phyloP scores from a whole-genome alignment of 1,140 invertebrate species.

The Pollicipes pollicipes region DNA sequence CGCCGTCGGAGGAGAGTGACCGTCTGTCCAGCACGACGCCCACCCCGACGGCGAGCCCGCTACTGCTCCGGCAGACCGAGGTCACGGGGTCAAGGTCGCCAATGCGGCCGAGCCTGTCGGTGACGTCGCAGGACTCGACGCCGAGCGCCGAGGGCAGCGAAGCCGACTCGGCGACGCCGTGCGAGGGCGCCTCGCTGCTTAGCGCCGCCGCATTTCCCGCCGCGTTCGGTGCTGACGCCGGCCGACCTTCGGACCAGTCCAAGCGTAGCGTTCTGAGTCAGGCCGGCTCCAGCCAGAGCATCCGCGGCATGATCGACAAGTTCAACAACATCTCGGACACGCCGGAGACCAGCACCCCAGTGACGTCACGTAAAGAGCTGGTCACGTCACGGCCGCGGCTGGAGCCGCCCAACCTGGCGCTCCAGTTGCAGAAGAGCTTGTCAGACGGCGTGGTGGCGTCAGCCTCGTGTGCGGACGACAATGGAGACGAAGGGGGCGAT shows the following conservation, averaged over 20 bases:
- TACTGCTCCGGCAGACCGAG: neutral
- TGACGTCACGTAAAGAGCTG: neutral
- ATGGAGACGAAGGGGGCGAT: neutral
- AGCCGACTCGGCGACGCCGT: neutral
- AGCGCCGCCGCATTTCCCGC: no score
- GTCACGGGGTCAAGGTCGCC: no score
- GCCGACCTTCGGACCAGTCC: neutral
- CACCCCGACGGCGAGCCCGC: neutral
- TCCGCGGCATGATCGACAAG: neutral
- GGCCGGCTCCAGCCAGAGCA: neutral
- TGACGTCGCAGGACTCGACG: neutral
- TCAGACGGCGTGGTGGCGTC: neutral
- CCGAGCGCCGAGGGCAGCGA: neutral
- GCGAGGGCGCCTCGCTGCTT: no score
- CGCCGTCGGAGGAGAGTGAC: neutral
- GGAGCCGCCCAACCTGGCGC: neutral
- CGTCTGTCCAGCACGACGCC: neutral
- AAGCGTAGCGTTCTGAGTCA: neutral
- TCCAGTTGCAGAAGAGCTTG: neutral
- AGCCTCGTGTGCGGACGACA: neutral
- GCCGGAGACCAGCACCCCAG: neutral
- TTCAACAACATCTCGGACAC: neutral
- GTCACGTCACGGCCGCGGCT: neutral
- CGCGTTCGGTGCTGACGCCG: no score
- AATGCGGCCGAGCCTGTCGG: neutral